phyloP scores from a whole-genome alignment of 2,888 invertebrate species.

The Leptopilina myrica region DNA sequence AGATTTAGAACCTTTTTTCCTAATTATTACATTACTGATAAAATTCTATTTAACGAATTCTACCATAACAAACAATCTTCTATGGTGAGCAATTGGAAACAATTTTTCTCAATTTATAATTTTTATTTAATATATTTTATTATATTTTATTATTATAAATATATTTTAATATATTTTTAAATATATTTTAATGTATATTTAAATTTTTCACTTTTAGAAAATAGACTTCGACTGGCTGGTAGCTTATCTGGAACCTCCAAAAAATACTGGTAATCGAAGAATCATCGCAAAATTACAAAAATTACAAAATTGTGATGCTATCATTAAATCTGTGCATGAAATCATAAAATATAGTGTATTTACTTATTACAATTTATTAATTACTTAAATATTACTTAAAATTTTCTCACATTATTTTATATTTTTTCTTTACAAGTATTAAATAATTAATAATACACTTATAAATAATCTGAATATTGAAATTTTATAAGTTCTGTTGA shows the following conservation, averaged over 20 bases:
- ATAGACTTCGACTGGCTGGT: conserved; percentile 18
- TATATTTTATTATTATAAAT: no score
- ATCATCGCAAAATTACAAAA: neutral
- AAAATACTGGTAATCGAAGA: neutral
- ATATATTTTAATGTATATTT: neutral
- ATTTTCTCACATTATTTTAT: no score
- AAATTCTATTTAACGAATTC: neutral
- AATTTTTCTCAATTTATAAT: neutral
- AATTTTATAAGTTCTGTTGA: neutral
- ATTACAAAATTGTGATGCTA: neutral
- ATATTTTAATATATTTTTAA: neutral
- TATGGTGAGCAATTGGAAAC: neutral
- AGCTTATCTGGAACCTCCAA: conserved; percentile 2
- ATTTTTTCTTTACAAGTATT: no score
- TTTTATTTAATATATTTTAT: neutral
- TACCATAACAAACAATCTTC: neutral
- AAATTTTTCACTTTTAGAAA: neutral
- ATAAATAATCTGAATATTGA: no score
- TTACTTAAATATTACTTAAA: no score
- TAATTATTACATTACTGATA: neutral
- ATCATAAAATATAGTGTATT: neutral
- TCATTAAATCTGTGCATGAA: neutral
- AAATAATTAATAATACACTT: no score
- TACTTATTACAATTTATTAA: no score
- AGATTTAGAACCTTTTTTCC: neutral